Conservation (phyloP, 2,797 vertebrate genomes). For the Myripristis jacobus region DNA sequence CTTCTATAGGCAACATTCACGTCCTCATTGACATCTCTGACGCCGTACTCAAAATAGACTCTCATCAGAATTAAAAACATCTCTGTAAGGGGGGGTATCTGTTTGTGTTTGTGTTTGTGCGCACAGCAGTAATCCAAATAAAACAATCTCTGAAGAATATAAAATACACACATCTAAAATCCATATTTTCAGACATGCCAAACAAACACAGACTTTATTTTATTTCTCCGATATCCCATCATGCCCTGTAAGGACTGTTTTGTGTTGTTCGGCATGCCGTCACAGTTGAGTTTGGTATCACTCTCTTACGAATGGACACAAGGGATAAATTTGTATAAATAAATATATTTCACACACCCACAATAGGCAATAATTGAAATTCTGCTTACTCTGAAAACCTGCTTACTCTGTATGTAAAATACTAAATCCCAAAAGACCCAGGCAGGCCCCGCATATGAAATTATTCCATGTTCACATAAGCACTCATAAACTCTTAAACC, state of each 20-base stretch:
- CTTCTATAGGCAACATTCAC: slow-evolving; percentile 63
- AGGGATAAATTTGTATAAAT: slow-evolving; percentile 7
- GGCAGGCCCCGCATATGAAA: slow-evolving; percentile 33
- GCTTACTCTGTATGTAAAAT: slow-evolving; percentile 46
- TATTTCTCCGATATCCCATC: slow-evolving; percentile 24
- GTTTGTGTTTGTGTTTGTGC: slow-evolving; percentile 27
- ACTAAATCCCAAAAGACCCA: slow-evolving; percentile 35
- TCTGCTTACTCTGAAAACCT: slow-evolving; percentile 15
- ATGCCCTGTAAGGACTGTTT: slow-evolving; percentile 15
- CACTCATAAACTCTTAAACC: slow-evolving; percentile 36
- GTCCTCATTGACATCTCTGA: slow-evolving; percentile 45
- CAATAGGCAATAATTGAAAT: slow-evolving; percentile 38
- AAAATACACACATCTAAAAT: slow-evolving; percentile 41
- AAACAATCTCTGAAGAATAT: slow-evolving; percentile 28
- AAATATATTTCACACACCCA: slow-evolving; percentile 45
- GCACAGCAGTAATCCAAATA: slow-evolving; percentile 25
- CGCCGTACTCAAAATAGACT: slow-evolving; percentile 43
- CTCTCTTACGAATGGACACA: slow-evolving; percentile 32
- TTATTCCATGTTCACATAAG: slow-evolving; percentile 17
- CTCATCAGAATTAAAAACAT: slow-evolving; percentile 38
- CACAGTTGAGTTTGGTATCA: slow-evolving; percentile 49
- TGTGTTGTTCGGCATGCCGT: slow-evolving; percentile 9
- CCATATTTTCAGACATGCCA: background rate
- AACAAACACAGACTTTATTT: background rate
- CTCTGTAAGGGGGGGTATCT: slow-evolving; percentile 16